These are phyloP conservation scores for Turritopsis dohrnii DNA, from an alignment of 30 jellyfish, hydroid and myxozoan species.

Conservation along the genomic window DNA sequence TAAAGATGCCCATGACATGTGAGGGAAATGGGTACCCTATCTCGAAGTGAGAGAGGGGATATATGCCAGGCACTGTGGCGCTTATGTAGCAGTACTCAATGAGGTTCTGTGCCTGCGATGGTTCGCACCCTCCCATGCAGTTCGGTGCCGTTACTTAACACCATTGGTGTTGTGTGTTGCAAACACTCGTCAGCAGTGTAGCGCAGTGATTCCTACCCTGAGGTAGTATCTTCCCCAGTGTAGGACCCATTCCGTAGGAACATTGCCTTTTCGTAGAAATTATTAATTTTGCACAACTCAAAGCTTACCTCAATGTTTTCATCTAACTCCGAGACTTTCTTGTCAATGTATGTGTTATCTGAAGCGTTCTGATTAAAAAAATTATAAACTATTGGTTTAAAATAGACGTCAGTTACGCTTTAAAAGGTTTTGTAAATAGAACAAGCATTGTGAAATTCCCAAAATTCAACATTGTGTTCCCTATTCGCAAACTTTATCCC, in stretches of 20 bases:
- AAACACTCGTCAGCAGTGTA: not conserved
- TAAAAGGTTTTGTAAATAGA: not conserved
- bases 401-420: not conserved
- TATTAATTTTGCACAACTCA: not conserved
- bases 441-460: not conserved
- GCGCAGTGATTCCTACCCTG: not conserved
- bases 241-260: not conserved
- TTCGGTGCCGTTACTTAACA: not conserved
- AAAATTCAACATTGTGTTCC: not conserved
- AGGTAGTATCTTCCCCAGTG: not conserved
- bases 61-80: not conserved
- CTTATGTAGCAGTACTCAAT: not conserved
- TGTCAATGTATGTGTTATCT: not conserved
- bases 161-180: not conserved
- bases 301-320: not conserved
- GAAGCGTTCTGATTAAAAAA: not conserved
- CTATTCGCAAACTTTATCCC: not conserved
- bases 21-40: not conserved
- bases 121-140: not conserved
- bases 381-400: not conserved
- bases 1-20: too few species aligned
- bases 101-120: not conserved
- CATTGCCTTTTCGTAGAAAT: not conserved
- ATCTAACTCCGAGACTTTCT: not conserved
- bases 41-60: not conserved